Evolutionary conservation across 2,888 invertebrate species (phyloP).

Genomic region (Melieria omissa): DNA sequence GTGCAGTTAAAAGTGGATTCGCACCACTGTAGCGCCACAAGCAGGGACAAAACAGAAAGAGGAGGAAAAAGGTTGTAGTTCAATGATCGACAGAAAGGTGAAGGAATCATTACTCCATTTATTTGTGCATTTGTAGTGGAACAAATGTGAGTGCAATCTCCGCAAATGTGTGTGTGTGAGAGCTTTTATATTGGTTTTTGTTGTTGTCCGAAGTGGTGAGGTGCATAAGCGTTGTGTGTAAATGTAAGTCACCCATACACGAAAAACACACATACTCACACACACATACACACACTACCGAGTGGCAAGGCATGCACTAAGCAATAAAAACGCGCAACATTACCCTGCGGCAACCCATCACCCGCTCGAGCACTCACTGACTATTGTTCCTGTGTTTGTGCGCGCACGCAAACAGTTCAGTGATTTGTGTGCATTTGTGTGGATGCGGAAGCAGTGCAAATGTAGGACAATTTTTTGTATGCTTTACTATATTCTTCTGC

Average conservation of each 20-base stretch:
- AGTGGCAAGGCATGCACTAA: not conserved
- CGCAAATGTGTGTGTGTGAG: slow-evolving; percentile 21
- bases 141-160: slow-evolving; percentile 14
- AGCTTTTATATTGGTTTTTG: slow-evolving; percentile 14
- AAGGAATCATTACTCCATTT: slow-evolving; percentile 42
- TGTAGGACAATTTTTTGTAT: not conserved
- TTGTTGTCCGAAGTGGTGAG: too few species aligned
- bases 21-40: too few species aligned
- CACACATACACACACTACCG: not conserved
- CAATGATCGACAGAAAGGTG: slow-evolving; percentile 48
- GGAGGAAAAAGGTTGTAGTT: slow-evolving; percentile 43
- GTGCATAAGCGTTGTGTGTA: slow-evolving; percentile 1
- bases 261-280: not conserved
- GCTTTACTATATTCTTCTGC: not conserved
- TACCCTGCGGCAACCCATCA: not conserved
- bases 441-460: not conserved
- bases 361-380: not conserved
- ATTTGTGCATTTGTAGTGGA: slow-evolving; percentile 30
- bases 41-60: not conserved
- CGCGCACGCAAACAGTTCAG: not conserved
- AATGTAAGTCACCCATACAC: not conserved
- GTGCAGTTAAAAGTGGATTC: too few species aligned
- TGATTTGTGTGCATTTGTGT: not conserved
- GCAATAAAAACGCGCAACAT: not conserved
- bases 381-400: slow-evolving; percentile 1